These are phyloP conservation scores for Willowsia nigromaculata DNA, from an alignment of 2,888 invertebrate species.

Conservation along the genomic window DNA sequence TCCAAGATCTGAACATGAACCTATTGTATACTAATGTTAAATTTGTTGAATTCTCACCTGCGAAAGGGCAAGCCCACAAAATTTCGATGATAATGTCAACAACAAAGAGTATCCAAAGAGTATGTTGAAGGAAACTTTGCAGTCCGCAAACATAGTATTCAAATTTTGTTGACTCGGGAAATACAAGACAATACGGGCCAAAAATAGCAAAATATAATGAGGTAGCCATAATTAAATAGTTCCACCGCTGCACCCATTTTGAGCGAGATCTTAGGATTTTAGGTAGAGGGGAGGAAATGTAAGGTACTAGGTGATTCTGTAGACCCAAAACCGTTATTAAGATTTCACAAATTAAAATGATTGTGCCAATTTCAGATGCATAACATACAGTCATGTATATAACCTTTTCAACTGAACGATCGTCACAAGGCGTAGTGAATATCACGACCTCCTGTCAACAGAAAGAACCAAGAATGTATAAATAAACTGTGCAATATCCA, in stretches of 20 bases:
- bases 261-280: conserved; percentile 69
- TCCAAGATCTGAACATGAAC: too few relatives aligned
- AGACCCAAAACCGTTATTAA: not conserved
- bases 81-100: conserved; percentile 76
- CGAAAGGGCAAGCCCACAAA: conserved; percentile 72
- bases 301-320: conserved; percentile 73
- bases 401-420: conserved; percentile 48
- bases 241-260: conserved; percentile 71
- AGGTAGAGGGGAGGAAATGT: conserved; percentile 73
- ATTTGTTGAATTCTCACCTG: conserved; percentile 56
- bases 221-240: conserved; percentile 63
- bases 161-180: conserved; percentile 55
- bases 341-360: not conserved
- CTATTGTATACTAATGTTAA: not conserved
- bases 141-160: conserved; percentile 36
- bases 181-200: conserved; percentile 71
- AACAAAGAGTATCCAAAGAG: conserved; percentile 52
- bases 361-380: not conserved
- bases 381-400: not conserved
- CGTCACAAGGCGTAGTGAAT: conserved; percentile 70
- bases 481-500: not conserved
- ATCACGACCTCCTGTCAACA: conserved; percentile 61
- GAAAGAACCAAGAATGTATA: too few relatives aligned
- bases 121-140: not conserved
- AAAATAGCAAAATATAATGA: conserved; percentile 55